These are phyloP conservation scores for Lepetodrilus schrolli DNA, from an alignment of 2,888 invertebrate species.

Conservation along the genomic window DNA sequence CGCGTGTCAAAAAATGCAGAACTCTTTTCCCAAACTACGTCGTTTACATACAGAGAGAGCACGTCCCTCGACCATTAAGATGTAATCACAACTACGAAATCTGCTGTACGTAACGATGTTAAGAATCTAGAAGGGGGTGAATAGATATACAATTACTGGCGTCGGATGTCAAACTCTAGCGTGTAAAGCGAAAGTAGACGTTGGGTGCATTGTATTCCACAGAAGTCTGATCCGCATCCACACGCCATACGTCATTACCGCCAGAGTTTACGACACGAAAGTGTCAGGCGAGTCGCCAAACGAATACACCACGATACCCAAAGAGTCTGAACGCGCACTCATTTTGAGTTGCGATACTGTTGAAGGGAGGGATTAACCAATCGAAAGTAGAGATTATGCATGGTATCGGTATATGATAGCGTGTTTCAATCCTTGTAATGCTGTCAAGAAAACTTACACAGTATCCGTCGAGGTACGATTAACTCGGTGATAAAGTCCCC, in stretches of 20 bases:
- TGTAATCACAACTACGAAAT: too few relatives aligned
- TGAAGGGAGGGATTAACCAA: conserved; percentile 6
- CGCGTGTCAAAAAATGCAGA: too few relatives aligned
- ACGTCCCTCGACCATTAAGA: too few relatives aligned
- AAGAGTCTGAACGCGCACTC: conserved; percentile 3
- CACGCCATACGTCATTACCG: background rate
- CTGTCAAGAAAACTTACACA: background rate
- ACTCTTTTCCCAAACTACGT: too few relatives aligned
- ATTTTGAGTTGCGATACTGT: conserved; percentile 8
- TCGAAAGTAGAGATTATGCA: background rate
- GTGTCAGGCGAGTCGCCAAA: background rate
- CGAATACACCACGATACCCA: background rate
- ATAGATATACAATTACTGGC: too few relatives aligned
- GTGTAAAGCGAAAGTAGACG: too few relatives aligned
- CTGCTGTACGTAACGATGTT: too few relatives aligned
- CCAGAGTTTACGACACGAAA: background rate
- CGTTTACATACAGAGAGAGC: too few relatives aligned
- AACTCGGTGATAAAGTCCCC: background rate
- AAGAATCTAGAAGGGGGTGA: too few relatives aligned
- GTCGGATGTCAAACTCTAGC: too few relatives aligned
- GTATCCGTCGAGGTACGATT: background rate
- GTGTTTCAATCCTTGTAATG: background rate
- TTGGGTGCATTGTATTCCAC: too few relatives aligned
- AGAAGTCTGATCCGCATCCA: too few relatives aligned
- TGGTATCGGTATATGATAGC: background rate